Percentiles rank a stretch among this genome's conserved stretches.
Evolutionary conservation across 2,113 vertebrate genomes (phyloP).

Genomic region (Erythrolamprus reginae): DNA sequence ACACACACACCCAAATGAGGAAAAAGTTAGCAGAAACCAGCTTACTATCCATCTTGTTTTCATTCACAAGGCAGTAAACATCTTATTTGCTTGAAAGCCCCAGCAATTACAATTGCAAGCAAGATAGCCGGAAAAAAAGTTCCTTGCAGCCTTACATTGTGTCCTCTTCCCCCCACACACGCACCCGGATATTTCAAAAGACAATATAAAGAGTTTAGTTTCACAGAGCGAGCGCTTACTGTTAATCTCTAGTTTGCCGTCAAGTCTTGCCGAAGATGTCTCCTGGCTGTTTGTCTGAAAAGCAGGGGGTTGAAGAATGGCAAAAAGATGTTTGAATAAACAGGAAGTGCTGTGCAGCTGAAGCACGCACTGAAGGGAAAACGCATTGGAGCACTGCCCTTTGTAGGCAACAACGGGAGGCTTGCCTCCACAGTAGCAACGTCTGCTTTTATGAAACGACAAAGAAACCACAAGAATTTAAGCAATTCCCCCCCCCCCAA

Average conservation of each 20-base stretch:
- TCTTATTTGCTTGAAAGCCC: slow-evolving; percentile 44
- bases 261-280: slow-evolving; percentile 69
- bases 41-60: slow-evolving; percentile 16
- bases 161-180: not conserved
- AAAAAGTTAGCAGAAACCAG: not conserved
- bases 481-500: slow-evolving; percentile 55
- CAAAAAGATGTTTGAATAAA: slow-evolving; percentile 94
- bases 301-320: slow-evolving; percentile 78
- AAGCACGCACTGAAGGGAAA: slow-evolving; percentile 80
- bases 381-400: slow-evolving; percentile 81
- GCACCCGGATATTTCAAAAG: slow-evolving; percentile 62
- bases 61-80: slow-evolving; percentile 48
- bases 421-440: slow-evolving; percentile 74
- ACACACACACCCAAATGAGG: not conserved
- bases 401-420: slow-evolving; percentile 66
- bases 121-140: slow-evolving; percentile 58
- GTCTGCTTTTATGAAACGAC: slow-evolving; percentile 69
- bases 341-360: slow-evolving; percentile 88
- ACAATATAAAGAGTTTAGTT: slow-evolving; percentile 73
- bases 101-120: slow-evolving; percentile 27
- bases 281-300: slow-evolving; percentile 82
- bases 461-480: slow-evolving; percentile 74
- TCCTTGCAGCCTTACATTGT: slow-evolving; percentile 49
- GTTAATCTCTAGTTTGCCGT: slow-evolving; percentile 72
- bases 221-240: slow-evolving; percentile 67